Conservation (phyloP, 2,797 vertebrate genomes). For the Borostomias antarcticus region DNA sequence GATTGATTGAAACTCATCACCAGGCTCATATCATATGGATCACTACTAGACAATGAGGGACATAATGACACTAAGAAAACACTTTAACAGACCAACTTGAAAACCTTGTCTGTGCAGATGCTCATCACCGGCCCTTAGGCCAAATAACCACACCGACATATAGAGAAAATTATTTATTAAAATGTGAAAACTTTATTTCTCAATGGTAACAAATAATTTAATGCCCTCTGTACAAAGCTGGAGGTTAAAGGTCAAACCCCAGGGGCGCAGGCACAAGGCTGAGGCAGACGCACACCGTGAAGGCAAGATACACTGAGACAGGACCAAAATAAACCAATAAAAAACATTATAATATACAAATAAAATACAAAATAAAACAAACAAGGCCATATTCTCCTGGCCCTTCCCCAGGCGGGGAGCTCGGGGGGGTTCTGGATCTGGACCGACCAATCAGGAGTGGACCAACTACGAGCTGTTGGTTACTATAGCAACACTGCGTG, state of each 20-base stretch:
- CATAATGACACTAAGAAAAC: too few species aligned
- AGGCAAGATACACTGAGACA: background rate
- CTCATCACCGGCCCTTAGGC: too few species aligned
- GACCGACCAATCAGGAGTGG: background rate
- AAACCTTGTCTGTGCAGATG: background rate
- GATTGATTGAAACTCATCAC: too few species aligned
- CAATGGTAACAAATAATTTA: slow-evolving; percentile 70
- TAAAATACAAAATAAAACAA: background rate
- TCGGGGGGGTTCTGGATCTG: too few species aligned
- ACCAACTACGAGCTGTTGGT: background rate
- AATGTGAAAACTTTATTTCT: slow-evolving; percentile 55
- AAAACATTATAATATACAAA: background rate
- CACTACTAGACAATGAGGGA: too few species aligned
- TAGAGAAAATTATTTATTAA: slow-evolving; percentile 37
- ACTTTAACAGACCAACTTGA: too few species aligned
- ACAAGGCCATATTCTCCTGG: background rate
- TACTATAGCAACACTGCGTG: slow-evolving; percentile 1
- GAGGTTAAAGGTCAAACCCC: background rate
- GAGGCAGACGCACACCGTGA: background rate
- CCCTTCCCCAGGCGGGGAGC: too few species aligned
- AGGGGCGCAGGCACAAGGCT: background rate
- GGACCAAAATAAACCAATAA: background rate
- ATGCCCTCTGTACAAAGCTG: slow-evolving; percentile 65
- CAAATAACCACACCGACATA: background rate
- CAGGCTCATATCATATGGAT: too few species aligned